phyloP scores from a whole-genome alignment of 2,113 vertebrate genomes.

The Chaetodon trifascialis region DNA sequence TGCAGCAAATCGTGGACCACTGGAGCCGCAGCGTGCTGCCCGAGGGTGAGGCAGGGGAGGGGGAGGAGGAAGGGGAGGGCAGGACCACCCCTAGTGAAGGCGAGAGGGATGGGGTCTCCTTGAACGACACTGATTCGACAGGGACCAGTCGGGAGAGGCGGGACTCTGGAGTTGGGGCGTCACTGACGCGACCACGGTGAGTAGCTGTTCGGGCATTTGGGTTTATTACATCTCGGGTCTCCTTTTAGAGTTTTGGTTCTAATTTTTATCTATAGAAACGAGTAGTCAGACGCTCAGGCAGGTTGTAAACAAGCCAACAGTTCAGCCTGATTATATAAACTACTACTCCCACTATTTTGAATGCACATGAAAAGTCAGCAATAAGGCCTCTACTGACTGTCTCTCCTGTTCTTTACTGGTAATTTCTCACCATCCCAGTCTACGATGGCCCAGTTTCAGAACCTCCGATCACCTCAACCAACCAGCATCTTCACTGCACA shows the following conservation, averaged over 20 bases:
- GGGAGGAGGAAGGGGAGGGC: slow-evolving; percentile 87
- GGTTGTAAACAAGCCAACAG: background rate
- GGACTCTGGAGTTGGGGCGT: slow-evolving; percentile 97
- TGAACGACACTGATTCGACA: slow-evolving; percentile 91
- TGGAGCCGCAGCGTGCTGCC: slow-evolving; percentile 93
- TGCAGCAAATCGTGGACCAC: slow-evolving; percentile 92
- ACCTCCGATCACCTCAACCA: slow-evolving; percentile 89
- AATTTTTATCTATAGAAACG: background rate
- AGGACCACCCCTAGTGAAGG: slow-evolving; percentile 90
- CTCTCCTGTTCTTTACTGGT: background rate
- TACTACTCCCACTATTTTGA: no score
- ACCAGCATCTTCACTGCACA: slow-evolving; percentile 87
- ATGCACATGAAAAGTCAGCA: background rate
- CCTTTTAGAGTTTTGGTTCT: slow-evolving; percentile 25
- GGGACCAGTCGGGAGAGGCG: slow-evolving; percentile 92
- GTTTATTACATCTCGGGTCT: background rate
- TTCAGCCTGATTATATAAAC: background rate
- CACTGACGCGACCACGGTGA: slow-evolving; percentile 93
- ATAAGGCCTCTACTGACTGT: background rate
- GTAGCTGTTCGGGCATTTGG: slow-evolving; percentile 34
- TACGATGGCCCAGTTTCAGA: slow-evolving; percentile 94
- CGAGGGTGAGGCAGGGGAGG: slow-evolving; percentile 72
- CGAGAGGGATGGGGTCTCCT: slow-evolving; percentile 91
- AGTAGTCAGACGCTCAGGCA: background rate
- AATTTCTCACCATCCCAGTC: slow-evolving; percentile 62